phyloP scores from a whole-genome alignment of 2,888 invertebrate species.

The Margaritifera margaritifera region DNA sequence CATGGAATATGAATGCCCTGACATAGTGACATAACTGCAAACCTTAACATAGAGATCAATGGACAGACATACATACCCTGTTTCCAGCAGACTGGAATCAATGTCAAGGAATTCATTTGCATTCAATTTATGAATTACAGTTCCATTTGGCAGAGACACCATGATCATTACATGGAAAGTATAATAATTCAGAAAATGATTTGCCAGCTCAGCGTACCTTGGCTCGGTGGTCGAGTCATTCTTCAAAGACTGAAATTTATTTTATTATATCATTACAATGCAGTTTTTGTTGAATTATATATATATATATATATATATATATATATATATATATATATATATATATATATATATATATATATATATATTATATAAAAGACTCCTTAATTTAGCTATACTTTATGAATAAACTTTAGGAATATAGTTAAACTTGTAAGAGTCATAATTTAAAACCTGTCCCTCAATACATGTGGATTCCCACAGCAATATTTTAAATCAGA shows the following conservation, averaged over 20 bases:
- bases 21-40: too few relatives aligned
- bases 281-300: not conserved
- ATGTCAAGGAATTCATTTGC: slow-evolving; percentile 71
- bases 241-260: slow-evolving; percentile 48
- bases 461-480: too few relatives aligned
- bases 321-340: too few relatives aligned
- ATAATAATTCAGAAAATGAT: slow-evolving; percentile 63
- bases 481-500: not conserved
- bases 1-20: too few relatives aligned
- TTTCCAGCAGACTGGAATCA: slow-evolving; percentile 19
- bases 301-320: too few relatives aligned
- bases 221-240: slow-evolving; percentile 51
- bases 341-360: too few relatives aligned
- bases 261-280: not conserved
- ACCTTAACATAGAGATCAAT: not conserved
- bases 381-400: not conserved
- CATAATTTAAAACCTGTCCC: too few relatives aligned
- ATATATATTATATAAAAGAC: not conserved
- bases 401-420: not conserved
- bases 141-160: slow-evolving; percentile 69
- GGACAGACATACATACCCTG: slow-evolving; percentile 37
- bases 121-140: slow-evolving; percentile 70
- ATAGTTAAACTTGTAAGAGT: too few relatives aligned
- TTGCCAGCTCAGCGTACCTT: slow-evolving; percentile 51
- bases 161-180: slow-evolving; percentile 72